Evolutionary conservation across 1,140 invertebrate genomes (phyloP), one percentile per base, ranked within the genome.

Genomic region (Belonocnema kinseyi): DNA sequence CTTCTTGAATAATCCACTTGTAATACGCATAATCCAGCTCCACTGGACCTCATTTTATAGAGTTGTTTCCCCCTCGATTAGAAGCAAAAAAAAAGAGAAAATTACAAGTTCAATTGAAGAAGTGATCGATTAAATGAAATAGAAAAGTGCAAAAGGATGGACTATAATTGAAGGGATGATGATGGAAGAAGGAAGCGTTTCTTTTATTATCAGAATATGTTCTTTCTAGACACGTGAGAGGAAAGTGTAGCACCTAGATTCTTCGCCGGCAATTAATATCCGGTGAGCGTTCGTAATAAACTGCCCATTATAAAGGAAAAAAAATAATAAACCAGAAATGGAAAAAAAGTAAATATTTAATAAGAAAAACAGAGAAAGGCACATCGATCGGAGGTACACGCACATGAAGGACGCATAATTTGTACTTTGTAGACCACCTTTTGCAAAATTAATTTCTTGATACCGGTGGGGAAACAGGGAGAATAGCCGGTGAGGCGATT

Each of bases 401-500:
- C 40, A 46, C 40, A 17, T 74, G 77, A 78, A 54, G 50, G 50
- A 75, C 75, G 76, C 56, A 71, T 78, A 83, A 85, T 85, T 83
- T 80, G 76, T 80, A 2, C 61, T 76, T 76, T 76, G 72, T 76
- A 54, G 61, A 75, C 80, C 77, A 70, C 40, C 40, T 46, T 46
- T 46, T 46, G 40, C 40, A 46, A 46, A 46, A 46, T 11, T 46
- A 46, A 46, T 46, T 46, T 46, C 40, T 46, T 46, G 40, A 46
- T 46, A 11, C 26, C 26, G 26, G 26, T 33, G 76, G 77, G 79
- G 80, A 33, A 77, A 73, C 77, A 83, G 79, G 80, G 84, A 87
- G 85, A 83, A 83, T 78, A 91, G 26, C 26, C 26, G 26, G 26
- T 33, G 26, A 66, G 85, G 82, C 84, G 90, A 91, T 91, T 91